Evolutionary conservation across 2,797 vertebrate species (phyloP), one percentile per base, ranked within the genome.

Genomic region (Karalla daura): DNA sequence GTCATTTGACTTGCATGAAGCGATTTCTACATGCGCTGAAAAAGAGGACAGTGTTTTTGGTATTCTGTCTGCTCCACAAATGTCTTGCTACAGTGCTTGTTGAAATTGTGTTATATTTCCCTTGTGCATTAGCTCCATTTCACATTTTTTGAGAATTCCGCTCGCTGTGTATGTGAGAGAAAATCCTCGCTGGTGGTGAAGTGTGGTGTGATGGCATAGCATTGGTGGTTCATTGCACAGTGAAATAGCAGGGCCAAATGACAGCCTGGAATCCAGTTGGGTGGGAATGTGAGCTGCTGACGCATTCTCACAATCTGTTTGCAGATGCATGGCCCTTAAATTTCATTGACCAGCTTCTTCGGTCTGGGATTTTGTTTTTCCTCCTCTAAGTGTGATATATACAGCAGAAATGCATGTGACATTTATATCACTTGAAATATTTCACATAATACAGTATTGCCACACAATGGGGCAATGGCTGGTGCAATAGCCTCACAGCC

Each of bases 41-140:
- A 85, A 72, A 44, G 46, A 76, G 63, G 52, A 54, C 62, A 62
- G 63, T 63, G 68, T 85, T 80, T 90, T 77, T 63, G 46, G 62
- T 81, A 83, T 87, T 88, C 84, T 74, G 71, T 76, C 67, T 61
- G 56, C 72, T 68, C 58, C 76, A 74, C 60, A 88, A 88, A 88
- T 85, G 86, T 88, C 84, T 86, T 85, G 83, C 84, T 83, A 87
- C 86, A 88, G 78, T 86, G 81, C 85, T 81, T 79, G 80, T 85
- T 81, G 84, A 88, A 88, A 91, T 89, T 84, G 85, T 83, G 79
- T 83, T 85, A 77, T 88, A 93, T 91, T 90, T 91, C 91, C 89
- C 91, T 65, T 63, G 90, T 90, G 91, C 78, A 87, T 91, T 86
- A 83, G 81, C 63, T 86, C 74, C 59, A 85, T 87, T 90, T 89